Evolutionary conservation across 2,113 vertebrate genomes (phyloP).

Genomic region (Paramisgurnus dabryanus): DNA sequence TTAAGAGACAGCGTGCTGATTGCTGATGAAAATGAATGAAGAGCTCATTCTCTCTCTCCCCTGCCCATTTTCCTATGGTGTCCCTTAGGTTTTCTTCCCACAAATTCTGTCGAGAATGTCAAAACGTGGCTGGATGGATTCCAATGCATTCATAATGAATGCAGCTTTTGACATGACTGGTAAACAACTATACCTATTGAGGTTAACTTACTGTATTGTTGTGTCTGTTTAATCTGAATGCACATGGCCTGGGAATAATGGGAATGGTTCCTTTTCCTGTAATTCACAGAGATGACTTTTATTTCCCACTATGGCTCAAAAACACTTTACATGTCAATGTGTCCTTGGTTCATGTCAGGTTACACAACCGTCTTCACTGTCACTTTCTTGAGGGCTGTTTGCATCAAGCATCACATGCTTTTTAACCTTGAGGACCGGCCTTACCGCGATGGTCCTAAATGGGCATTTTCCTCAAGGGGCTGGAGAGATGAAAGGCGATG

Average conservation of each 20-base stretch:
- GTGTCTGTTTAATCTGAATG: not conserved
- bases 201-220: no score
- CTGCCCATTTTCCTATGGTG: not conserved
- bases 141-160: conserved; percentile 81
- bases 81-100: conserved; percentile 52
- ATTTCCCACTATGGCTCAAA: not conserved
- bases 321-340: conserved; percentile 22
- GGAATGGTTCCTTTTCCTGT: not conserved
- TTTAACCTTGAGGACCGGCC: conserved; percentile 48
- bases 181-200: not conserved
- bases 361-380: conserved; percentile 20
- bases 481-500: conserved; percentile 43
- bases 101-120: conserved; percentile 79
- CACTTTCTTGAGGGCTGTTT: not conserved
- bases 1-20: conserved; percentile 79
- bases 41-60: not conserved
- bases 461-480: conserved; percentile 30
- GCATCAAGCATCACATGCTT: conserved; percentile 29
- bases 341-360: conserved; percentile 1
- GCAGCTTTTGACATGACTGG: conserved; percentile 70
- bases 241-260: not conserved
- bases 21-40: conserved; percentile 74
- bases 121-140: conserved; percentile 77
- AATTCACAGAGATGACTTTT: not conserved
- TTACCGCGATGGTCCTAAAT: conserved; percentile 32